These are phyloP conservation scores for Limnephilus rhombicus DNA, from an alignment of 2,888 invertebrate species.

Conservation along the genomic window DNA sequence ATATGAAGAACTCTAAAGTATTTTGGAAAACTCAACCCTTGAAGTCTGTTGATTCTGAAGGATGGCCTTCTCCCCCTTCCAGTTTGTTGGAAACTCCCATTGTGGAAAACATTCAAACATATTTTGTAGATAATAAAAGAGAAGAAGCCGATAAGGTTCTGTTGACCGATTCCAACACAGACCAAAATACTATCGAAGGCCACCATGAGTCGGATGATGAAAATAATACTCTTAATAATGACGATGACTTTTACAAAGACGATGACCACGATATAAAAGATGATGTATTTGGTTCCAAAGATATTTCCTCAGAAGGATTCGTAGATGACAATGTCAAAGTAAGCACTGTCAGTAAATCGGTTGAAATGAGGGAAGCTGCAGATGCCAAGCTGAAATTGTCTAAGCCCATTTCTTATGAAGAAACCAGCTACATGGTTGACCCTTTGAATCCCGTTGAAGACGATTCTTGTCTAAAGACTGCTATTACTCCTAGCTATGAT, in stretches of 20 bases:
- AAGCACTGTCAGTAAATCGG: slow-evolving; percentile 28
- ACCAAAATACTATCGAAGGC: slow-evolving; percentile 78
- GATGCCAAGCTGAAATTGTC: slow-evolving; percentile 66
- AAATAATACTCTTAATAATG: slow-evolving; percentile 83
- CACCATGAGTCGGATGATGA: slow-evolving; percentile 83
- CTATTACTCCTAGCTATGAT: slow-evolving; percentile 75
- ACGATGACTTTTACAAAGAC: slow-evolving; percentile 79
- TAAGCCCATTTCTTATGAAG: slow-evolving; percentile 75
- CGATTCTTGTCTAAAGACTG: slow-evolving; percentile 72
- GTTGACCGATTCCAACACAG: slow-evolving; percentile 81
- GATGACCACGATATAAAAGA: slow-evolving; percentile 75
- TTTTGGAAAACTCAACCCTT: slow-evolving; percentile 72
- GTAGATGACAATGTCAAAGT: slow-evolving; percentile 65
- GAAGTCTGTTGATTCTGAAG: slow-evolving; percentile 84
- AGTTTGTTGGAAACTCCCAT: slow-evolving; percentile 84
- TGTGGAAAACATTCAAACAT: slow-evolving; percentile 88
- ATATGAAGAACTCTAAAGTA: slow-evolving; percentile 69
- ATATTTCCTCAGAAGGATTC: slow-evolving; percentile 68
- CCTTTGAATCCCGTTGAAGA: slow-evolving; percentile 74
- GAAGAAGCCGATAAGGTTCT: slow-evolving; percentile 88
- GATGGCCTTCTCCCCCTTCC: slow-evolving; percentile 90
- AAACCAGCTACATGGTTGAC: slow-evolving; percentile 77
- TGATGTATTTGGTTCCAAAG: slow-evolving; percentile 70
- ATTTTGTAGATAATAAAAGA: slow-evolving; percentile 86
- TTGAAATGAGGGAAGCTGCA: slow-evolving; percentile 68